A percentile compares a stretch with the other conserved stretches of the same genome.
Conservation (phyloP, 2,797 vertebrate species). For the Enteromius viviparus region DNA sequence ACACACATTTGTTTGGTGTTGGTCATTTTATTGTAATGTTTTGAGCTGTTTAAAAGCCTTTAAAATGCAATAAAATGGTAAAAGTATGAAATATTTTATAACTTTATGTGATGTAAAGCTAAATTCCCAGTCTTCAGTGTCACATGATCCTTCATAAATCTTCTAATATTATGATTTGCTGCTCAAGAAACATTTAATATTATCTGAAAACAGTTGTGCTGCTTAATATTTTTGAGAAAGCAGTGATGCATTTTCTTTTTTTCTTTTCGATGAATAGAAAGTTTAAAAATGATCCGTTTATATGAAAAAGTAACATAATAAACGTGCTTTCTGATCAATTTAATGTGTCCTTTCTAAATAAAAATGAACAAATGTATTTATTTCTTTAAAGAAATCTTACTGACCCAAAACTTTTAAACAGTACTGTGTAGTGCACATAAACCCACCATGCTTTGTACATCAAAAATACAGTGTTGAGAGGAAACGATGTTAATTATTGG, state of each 20-base stretch:
- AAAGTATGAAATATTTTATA: not conserved
- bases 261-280: not conserved
- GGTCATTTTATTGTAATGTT: not conserved
- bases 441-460: slow-evolving; percentile 6
- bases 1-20: not conserved
- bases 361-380: not conserved
- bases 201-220: not conserved
- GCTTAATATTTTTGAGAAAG: not conserved
- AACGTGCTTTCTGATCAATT: too few species aligned
- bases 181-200: not conserved
- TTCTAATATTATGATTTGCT: not conserved
- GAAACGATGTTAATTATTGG: not conserved
- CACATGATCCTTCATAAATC: not conserved
- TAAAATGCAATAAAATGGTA: not conserved
- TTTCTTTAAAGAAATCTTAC: not conserved
- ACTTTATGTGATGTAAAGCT: not conserved
- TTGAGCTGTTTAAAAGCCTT: not conserved
- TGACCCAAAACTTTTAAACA: not conserved
- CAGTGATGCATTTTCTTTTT: not conserved
- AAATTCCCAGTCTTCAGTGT: not conserved
- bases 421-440: not conserved
- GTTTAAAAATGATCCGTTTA: not conserved
- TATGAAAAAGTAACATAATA: not conserved
- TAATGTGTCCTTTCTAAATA: not conserved
- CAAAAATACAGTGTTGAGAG: not conserved